Evolutionary conservation across 2,113 vertebrate species (phyloP).

Genomic region (Theristicus caerulescens): DNA sequence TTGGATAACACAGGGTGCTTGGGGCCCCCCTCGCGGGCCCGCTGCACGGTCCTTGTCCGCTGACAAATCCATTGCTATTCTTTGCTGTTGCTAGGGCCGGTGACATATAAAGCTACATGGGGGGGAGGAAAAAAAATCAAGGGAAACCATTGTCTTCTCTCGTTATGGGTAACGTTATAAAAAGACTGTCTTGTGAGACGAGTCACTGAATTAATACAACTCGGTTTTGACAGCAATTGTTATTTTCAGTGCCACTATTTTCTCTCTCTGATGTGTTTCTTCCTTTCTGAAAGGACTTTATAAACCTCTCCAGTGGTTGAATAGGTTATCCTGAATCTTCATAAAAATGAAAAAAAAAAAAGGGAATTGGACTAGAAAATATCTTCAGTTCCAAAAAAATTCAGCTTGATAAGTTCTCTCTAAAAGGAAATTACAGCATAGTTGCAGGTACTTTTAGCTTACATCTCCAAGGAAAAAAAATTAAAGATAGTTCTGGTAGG

Average conservation of each 20-base stretch:
- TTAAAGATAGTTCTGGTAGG: conserved; percentile 68
- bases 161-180: background rate
- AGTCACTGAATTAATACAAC: conserved; percentile 22
- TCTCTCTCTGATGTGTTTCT: background rate
- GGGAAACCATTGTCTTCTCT: conserved; percentile 17
- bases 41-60: background rate
- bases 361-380: background rate
- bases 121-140: background rate
- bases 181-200: conserved; percentile 6
- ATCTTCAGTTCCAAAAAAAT: background rate
- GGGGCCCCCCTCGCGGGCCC: background rate
- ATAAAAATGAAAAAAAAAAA: background rate
- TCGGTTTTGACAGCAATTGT: conserved; percentile 9
- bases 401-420: background rate
- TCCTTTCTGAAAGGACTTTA: background rate
- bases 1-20: background rate
- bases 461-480: conserved; percentile 39
- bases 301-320: background rate
- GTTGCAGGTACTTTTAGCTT: conserved; percentile 18
- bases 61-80: conserved; percentile 13
- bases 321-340: background rate
- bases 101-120: background rate
- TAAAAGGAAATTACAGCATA: background rate
- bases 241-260: background rate
- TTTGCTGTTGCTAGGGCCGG: conserved; percentile 40